Evolutionary conservation across 2,113 vertebrate species (phyloP).

Genomic region (Bubalus kerabau): DNA sequence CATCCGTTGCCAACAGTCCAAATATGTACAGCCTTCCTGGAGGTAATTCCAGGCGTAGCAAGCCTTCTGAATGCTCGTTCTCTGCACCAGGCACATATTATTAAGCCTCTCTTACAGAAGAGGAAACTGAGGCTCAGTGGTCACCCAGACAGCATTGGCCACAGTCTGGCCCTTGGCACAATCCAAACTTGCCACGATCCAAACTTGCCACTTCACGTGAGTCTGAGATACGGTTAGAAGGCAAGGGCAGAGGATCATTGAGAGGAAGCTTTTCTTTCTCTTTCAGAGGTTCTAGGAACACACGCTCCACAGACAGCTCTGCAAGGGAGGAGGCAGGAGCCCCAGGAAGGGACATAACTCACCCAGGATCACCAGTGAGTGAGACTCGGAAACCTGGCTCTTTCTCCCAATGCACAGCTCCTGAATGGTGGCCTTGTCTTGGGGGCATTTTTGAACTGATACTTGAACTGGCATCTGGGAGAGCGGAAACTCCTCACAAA

Average conservation of each 20-base stretch:
- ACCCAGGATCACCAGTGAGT: not conserved
- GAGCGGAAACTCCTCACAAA: not conserved
- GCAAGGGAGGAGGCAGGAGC: not conserved
- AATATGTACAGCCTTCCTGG: not conserved
- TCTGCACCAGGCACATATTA: rapidly evolving
- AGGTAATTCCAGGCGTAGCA: not conserved
- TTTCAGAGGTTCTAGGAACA: not conserved
- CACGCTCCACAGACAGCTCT: not conserved
- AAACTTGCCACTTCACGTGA: not conserved
- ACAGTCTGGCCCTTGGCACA: not conserved
- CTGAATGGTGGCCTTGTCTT: not conserved
- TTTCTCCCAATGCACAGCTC: not conserved
- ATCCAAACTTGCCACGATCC: rapidly evolving
- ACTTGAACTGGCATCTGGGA: not conserved
- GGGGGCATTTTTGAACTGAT: not conserved
- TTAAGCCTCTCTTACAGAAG: not conserved
- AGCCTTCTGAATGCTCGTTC: no score
- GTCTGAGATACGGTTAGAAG: not conserved
- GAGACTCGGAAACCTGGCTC: no score
- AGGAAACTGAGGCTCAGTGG: not conserved
- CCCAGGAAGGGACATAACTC: not conserved
- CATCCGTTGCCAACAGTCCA: not conserved
- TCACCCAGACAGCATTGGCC: not conserved
- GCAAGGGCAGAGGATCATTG: not conserved
- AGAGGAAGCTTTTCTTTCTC: not conserved